A percentile compares a stretch with the other conserved stretches of the same genome.
Conservation (phyloP, 2,113 vertebrate genomes). For the Perca schrenkii region DNA sequence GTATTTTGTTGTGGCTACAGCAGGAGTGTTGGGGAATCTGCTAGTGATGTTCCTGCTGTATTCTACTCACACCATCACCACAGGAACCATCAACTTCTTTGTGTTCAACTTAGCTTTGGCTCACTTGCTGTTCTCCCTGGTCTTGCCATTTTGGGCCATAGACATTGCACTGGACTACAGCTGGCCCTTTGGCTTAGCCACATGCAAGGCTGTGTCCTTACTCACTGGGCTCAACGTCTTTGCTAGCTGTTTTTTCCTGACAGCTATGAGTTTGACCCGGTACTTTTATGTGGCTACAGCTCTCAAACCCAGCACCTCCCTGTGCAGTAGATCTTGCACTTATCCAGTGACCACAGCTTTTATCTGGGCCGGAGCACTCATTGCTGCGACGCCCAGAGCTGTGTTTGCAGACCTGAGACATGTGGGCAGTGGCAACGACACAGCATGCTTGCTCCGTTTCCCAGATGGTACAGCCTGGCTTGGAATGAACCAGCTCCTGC, state of each 20-base stretch:
- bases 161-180: slow-evolving; percentile 84
- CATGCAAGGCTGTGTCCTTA: slow-evolving; percentile 82
- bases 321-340: slow-evolving; percentile 42
- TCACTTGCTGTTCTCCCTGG: slow-evolving; percentile 82
- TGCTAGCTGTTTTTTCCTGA: slow-evolving; percentile 84
- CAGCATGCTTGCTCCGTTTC: slow-evolving; percentile 83
- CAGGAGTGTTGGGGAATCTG: slow-evolving; percentile 81
- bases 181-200: slow-evolving; percentile 82
- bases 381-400: slow-evolving; percentile 74
- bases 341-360: slow-evolving; percentile 67
- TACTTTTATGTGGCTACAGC: slow-evolving; percentile 83
- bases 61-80: slow-evolving; percentile 75
- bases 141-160: slow-evolving; percentile 83
- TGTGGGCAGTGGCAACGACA: slow-evolving; percentile 75
- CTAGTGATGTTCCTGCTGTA: slow-evolving; percentile 82
- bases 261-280: slow-evolving; percentile 83
- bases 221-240: slow-evolving; percentile 82
- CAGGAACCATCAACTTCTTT: slow-evolving; percentile 82
- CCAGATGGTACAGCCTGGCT: slow-evolving; percentile 79
- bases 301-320: slow-evolving; percentile 65
- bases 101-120: slow-evolving; percentile 83
- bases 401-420: slow-evolving; percentile 75
- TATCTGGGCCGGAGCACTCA: slow-evolving; percentile 78
- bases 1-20: slow-evolving; percentile 80
- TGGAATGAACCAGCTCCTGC: slow-evolving; percentile 82